phyloP scores from a whole-genome alignment of 2,113 vertebrate genomes.

The Marmota flaviventris region DNA sequence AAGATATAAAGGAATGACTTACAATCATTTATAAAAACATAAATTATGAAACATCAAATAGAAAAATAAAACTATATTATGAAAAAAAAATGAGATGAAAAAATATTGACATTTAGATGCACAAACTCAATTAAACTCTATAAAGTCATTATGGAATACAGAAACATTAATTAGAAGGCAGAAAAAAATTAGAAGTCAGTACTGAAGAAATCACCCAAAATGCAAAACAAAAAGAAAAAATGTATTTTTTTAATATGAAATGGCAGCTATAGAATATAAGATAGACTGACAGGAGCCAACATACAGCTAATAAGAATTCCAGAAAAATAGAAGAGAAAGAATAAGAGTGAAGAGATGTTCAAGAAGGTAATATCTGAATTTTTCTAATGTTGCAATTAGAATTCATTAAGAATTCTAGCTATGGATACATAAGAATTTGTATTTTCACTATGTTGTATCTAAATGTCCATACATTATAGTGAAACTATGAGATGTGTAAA shows the following conservation, averaged over 20 bases:
- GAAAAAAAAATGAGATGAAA: background rate
- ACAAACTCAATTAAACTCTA: background rate
- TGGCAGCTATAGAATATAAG: background rate
- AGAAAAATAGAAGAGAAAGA: background rate
- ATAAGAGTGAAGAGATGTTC: background rate
- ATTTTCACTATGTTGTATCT: background rate
- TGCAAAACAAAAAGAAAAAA: background rate
- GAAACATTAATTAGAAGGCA: background rate
- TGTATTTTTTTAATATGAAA: background rate
- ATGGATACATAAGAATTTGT: background rate
- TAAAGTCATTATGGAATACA: background rate
- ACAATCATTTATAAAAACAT: background rate
- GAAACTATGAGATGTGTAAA: background rate
- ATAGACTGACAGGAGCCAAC: background rate
- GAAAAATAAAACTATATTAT: background rate
- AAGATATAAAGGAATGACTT: background rate
- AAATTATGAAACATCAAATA: constrained; percentile 29
- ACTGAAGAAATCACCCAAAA: constrained; percentile 32
- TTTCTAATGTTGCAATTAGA: constrained; percentile 18
- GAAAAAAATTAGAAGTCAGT: background rate
- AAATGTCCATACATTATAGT: background rate
- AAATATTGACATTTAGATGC: background rate
- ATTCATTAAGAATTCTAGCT: background rate
- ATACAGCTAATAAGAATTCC: background rate
- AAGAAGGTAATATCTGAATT: background rate